Conservation (phyloP, 2,797 vertebrate species). For the Eulemur albifrons region DNA sequence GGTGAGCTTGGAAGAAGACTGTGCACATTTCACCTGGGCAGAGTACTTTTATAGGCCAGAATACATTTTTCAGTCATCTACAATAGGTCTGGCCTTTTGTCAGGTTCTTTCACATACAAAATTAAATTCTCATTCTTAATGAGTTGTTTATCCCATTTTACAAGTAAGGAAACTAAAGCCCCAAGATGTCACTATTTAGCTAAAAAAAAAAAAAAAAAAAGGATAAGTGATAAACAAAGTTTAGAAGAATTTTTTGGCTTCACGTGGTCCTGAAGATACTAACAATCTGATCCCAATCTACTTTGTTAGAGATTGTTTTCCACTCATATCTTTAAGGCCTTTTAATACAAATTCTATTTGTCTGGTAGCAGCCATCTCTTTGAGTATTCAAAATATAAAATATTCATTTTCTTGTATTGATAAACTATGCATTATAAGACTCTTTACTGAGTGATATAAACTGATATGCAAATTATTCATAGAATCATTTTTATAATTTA, state of each 20-base stretch:
- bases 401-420: background rate
- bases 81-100: accelerated
- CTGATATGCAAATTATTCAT: background rate
- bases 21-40: background rate
- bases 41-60: background rate
- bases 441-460: background rate
- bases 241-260: background rate
- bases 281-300: background rate
- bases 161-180: background rate
- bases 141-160: background rate
- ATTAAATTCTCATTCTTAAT: background rate
- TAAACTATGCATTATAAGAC: background rate
- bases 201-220: background rate
- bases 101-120: background rate
- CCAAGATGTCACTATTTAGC: background rate
- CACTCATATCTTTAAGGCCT: background rate
- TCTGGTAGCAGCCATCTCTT: background rate
- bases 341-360: background rate
- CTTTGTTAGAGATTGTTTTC: background rate
- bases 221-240: background rate
- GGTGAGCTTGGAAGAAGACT: background rate
- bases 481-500: background rate
- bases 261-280: background rate
- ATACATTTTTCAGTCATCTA: background rate
- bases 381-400: background rate